phyloP scores from a whole-genome alignment of 2,113 vertebrate genomes.

The Peromyscus californicus region DNA sequence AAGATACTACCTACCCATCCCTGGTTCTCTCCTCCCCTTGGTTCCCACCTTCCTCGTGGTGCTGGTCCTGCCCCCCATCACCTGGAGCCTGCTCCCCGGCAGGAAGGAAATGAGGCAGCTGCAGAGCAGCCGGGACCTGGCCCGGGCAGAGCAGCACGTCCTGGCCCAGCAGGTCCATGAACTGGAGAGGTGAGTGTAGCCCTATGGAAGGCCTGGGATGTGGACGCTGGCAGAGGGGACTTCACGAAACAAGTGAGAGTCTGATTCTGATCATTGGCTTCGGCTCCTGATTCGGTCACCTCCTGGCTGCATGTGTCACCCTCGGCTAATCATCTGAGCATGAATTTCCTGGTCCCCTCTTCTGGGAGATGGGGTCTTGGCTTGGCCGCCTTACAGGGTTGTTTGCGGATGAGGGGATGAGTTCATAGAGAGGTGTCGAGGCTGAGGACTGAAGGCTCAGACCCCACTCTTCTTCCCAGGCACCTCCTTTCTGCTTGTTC shows the following conservation, averaged over 20 bases:
- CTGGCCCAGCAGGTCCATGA: constrained; percentile 67
- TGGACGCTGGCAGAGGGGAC: neutral
- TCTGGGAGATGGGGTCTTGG: neutral
- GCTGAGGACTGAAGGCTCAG: neutral
- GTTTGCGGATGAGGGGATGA: neutral
- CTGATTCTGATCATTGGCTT: neutral
- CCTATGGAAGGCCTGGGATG: neutral
- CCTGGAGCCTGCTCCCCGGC: neutral
- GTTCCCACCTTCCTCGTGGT: neutral
- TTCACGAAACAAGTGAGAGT: too few relatives aligned
- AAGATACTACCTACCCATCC: neutral
- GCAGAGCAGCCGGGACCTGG: constrained; percentile 59
- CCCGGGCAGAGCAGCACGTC: constrained; percentile 32
- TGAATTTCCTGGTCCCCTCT: neutral
- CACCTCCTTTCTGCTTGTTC: neutral
- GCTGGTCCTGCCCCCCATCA: neutral
- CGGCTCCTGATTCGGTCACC: neutral
- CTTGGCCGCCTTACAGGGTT: rapidly evolving
- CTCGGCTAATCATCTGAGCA: too few relatives aligned
- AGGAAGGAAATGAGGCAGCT: constrained; percentile 78
- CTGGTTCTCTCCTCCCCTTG: neutral
- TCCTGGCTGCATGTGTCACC: neutral
- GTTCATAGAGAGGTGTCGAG: neutral
- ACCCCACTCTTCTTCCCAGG: constrained; percentile 52
- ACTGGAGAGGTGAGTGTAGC: neutral